Evolutionary conservation across 2,797 vertebrate species (phyloP).

Genomic region (Pangasius krempfi): DNA sequence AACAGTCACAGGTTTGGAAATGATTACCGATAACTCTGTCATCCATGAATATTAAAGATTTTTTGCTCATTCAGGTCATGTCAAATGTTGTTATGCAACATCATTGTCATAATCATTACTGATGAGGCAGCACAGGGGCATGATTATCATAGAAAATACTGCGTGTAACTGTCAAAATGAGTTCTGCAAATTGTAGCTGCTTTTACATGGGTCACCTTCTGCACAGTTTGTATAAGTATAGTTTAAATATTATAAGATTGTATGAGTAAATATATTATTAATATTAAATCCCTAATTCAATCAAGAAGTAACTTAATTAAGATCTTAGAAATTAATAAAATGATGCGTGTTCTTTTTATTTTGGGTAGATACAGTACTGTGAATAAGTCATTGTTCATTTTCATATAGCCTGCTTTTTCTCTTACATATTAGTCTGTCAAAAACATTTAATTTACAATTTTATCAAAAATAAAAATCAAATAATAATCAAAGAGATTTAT

Average conservation of each 20-base stretch:
- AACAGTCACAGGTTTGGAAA: conserved; percentile 28
- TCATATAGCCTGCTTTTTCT: neutral
- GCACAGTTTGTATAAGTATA: neutral
- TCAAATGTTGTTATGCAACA: conserved; percentile 8
- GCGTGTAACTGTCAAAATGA: neutral
- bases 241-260: neutral
- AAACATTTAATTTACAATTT: neutral
- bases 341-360: neutral
- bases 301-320: neutral
- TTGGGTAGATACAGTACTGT: neutral
- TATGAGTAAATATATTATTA: neutral
- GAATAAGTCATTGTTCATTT: neutral
- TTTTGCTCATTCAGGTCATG: neutral
- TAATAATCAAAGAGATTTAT: neutral
- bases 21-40: neutral
- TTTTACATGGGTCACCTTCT: neutral
- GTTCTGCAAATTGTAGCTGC: neutral
- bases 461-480: neutral
- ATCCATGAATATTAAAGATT: neutral
- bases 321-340: neutral
- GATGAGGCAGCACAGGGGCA: neutral
- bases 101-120: neutral
- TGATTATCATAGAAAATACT: neutral
- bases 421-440: neutral
- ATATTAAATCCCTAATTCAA: neutral